A percentile compares a stretch with the other conserved stretches of the same genome.
phyloP scores from a whole-genome alignment of 2,888 invertebrate genomes.

The Ypsolopha sequella region DNA sequence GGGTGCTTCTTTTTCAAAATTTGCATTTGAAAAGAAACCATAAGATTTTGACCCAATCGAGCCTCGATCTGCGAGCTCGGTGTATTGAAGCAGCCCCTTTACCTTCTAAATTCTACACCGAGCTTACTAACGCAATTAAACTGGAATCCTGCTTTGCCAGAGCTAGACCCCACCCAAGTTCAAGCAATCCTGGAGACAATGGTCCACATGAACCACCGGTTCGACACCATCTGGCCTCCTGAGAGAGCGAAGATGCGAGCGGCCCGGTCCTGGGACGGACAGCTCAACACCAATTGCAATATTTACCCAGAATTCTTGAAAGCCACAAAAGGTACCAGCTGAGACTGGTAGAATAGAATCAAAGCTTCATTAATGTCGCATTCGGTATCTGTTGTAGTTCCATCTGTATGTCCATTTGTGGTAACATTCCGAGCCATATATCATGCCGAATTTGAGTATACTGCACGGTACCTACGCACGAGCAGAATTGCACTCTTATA shows the following conservation, averaged over 20 bases:
- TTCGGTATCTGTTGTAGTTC: background rate
- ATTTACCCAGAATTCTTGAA: conserved; percentile 46
- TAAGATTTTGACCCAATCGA: too few relatives aligned
- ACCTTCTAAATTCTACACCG: background rate
- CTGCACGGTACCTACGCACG: too few relatives aligned
- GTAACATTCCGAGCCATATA: background rate
- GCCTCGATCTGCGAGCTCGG: too few relatives aligned
- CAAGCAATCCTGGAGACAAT: conserved; percentile 52
- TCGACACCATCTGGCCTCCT: conserved; percentile 54
- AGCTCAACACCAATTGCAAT: conserved; percentile 40
- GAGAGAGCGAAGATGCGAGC: conserved; percentile 25
- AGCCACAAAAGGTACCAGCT: conserved; percentile 50
- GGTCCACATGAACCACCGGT: conserved; percentile 41
- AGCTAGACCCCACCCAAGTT: conserved; percentile 55
- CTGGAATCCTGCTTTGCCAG: conserved; percentile 44
- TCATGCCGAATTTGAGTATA: too few relatives aligned
- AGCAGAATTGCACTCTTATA: too few relatives aligned
- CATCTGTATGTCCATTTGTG: conserved; percentile 3
- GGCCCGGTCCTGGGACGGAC: conserved; percentile 45
- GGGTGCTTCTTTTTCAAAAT: too few relatives aligned
- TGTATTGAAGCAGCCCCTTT: too few relatives aligned
- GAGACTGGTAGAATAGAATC: conserved; percentile 28
- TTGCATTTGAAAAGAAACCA: too few relatives aligned
- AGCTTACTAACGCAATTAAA: conserved; percentile 43
- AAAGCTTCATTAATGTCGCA: conserved; percentile 3